Evolutionary conservation across 1,140 invertebrate species (phyloP).

Genomic region (Papilio machaon): DNA sequence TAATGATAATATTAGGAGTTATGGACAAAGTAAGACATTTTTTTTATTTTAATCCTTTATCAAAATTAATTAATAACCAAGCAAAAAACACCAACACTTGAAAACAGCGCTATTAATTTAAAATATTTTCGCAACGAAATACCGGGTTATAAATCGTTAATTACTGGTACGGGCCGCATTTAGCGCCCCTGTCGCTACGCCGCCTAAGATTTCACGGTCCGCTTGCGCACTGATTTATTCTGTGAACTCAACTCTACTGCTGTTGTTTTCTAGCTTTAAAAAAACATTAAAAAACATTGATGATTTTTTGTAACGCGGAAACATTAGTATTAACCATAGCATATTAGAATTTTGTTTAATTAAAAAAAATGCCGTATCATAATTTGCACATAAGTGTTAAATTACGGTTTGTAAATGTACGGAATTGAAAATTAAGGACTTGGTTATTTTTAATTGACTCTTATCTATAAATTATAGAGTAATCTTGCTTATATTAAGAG

Average conservation of each 20-base stretch:
- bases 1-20: no score
- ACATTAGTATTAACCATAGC: background rate
- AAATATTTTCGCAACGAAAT: slow-evolving; percentile 9
- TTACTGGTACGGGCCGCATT: slow-evolving; percentile 6
- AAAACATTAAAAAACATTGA: background rate
- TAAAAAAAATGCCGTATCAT: no score
- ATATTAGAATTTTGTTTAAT: background rate
- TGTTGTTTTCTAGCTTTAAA: background rate
- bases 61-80: no score
- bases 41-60: no score
- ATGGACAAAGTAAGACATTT: no score
- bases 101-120: background rate
- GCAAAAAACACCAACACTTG: background rate
- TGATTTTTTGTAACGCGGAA: background rate
- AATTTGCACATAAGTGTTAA: background rate
- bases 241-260: background rate
- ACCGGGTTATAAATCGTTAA: background rate
- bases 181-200: slow-evolving; percentile 20
- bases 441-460: background rate
- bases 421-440: background rate
- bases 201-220: slow-evolving; percentile 25
- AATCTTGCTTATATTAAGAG: no score
- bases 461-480: background rate
- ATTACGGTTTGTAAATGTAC: background rate
- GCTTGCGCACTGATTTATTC: slow-evolving; percentile 2